A percentile compares a stretch with the other conserved stretches of the same genome.
Conservation (phyloP, 2,888 invertebrate species). For the Sarcophaga rosellei region DNA sequence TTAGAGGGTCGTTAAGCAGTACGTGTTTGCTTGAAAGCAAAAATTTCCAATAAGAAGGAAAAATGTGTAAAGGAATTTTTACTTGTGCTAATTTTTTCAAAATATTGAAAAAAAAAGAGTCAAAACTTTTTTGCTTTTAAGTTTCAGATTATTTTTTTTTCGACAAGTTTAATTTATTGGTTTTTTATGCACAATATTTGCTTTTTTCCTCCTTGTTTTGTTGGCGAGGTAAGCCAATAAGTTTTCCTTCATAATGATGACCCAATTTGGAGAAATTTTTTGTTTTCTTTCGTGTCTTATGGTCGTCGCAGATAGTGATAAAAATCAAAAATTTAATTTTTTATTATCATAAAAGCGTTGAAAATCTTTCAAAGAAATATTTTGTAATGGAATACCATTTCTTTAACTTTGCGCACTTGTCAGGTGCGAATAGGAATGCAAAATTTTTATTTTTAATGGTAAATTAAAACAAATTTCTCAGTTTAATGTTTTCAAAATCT, state of each 20-base stretch:
- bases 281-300: background rate
- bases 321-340: constrained; percentile 65
- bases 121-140: constrained; percentile 33
- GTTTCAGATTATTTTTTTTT: constrained; percentile 12
- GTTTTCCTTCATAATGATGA: constrained; percentile 49
- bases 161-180: constrained; percentile 61
- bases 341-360: constrained; percentile 62
- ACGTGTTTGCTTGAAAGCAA: constrained; percentile 56
- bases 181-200: constrained; percentile 61
- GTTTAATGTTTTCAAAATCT: constrained; percentile 39
- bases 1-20: constrained; percentile 65
- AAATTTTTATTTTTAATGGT: constrained; percentile 20
- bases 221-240: constrained; percentile 1
- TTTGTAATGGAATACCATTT: constrained; percentile 55
- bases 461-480: constrained; percentile 54
- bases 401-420: constrained; percentile 21
- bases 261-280: constrained; percentile 56
- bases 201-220: constrained; percentile 15
- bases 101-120: constrained; percentile 46
- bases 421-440: background rate
- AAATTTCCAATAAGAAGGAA: constrained; percentile 18
- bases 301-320: constrained; percentile 47
- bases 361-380: constrained; percentile 60
- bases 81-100: constrained; percentile 22
- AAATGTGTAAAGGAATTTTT: background rate